A percentile compares a stretch with the other conserved stretches of the same genome.
Evolutionary conservation across 1,140 invertebrate genomes (phyloP).

Genomic region (Teleogryllus occipitalis): DNA sequence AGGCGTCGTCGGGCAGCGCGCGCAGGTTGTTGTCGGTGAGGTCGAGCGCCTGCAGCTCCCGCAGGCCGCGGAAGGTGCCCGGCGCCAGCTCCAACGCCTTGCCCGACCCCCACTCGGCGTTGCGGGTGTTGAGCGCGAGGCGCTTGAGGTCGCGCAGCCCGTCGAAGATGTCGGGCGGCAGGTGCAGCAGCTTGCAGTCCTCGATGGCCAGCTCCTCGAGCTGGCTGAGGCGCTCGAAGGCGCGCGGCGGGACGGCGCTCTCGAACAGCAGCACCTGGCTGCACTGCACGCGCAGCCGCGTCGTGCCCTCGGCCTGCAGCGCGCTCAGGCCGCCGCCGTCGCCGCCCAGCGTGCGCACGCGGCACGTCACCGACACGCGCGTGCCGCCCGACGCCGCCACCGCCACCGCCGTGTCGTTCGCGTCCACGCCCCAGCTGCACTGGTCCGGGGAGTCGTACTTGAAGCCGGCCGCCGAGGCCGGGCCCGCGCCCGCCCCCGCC

Average conservation of each 20-base stretch:
- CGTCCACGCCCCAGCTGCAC: constrained; percentile 48
- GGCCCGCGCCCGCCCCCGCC: background rate
- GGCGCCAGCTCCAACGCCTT: constrained; percentile 62
- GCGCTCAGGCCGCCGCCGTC: constrained; percentile 47
- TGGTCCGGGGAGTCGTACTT: constrained; percentile 47
- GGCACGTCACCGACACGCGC: constrained; percentile 38
- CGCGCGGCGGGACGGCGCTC: constrained; percentile 60
- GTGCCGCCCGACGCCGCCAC: constrained; percentile 1
- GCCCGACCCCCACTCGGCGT: background rate
- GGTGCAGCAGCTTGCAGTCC: constrained; percentile 63
- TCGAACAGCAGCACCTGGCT: constrained; percentile 70
- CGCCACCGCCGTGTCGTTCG: background rate
- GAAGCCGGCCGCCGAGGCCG: constrained; percentile 42
- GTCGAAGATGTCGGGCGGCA: constrained; percentile 65
- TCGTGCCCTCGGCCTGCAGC: constrained; percentile 59
- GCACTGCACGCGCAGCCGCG: constrained; percentile 61
- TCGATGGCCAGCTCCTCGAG: constrained; percentile 60
- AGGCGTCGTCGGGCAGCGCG: constrained; percentile 71
- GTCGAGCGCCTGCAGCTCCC: constrained; percentile 61
- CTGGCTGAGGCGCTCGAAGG: constrained; percentile 59
- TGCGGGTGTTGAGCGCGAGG: background rate
- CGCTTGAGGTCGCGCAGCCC: constrained; percentile 63
- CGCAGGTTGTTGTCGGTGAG: constrained; percentile 69
- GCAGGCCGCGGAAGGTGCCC: constrained; percentile 57
- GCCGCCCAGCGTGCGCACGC: constrained; percentile 57